Conservation (phyloP, 2,113 vertebrate genomes). For the Copsychus sechellarum region DNA sequence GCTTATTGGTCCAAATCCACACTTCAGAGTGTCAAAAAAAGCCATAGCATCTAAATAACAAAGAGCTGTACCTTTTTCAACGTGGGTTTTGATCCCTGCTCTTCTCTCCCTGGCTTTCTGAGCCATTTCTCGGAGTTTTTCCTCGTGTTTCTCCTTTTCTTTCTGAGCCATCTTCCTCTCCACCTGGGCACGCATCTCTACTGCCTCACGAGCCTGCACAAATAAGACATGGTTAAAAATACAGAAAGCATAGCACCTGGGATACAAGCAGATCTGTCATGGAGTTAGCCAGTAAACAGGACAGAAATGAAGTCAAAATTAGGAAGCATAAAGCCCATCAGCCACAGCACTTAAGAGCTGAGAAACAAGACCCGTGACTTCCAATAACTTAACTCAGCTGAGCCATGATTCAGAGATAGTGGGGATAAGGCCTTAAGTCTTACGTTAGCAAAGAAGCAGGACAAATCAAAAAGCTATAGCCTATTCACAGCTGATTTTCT, state of each 20-base stretch:
- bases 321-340: not conserved
- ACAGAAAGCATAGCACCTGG: not conserved
- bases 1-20: not conserved
- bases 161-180: conserved; percentile 99
- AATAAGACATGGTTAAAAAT: not conserved
- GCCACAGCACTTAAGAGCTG: not conserved
- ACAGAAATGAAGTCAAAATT: not conserved
- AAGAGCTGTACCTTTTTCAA: conserved; percentile 85
- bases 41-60: not conserved
- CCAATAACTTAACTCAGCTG: not conserved
- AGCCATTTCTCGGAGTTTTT: conserved; percentile 95
- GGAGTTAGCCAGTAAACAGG: not conserved
- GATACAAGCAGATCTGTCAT: not conserved
- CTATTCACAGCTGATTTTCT: not conserved
- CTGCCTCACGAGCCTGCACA: conserved; percentile 91
- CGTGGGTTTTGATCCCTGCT: conserved; percentile 95
- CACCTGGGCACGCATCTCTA: conserved; percentile 98
- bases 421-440: not conserved
- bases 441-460: not conserved
- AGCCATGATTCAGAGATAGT: not conserved
- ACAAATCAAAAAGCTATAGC: not conserved
- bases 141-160: conserved; percentile 97
- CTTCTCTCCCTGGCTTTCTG: conserved; percentile 94
- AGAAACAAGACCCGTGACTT: not conserved
- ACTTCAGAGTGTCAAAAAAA: not conserved